Evolutionary conservation across 1,140 invertebrate species (phyloP), one percentile per base, ranked within the genome.

Genomic region (Drosophila jambulina): DNA sequence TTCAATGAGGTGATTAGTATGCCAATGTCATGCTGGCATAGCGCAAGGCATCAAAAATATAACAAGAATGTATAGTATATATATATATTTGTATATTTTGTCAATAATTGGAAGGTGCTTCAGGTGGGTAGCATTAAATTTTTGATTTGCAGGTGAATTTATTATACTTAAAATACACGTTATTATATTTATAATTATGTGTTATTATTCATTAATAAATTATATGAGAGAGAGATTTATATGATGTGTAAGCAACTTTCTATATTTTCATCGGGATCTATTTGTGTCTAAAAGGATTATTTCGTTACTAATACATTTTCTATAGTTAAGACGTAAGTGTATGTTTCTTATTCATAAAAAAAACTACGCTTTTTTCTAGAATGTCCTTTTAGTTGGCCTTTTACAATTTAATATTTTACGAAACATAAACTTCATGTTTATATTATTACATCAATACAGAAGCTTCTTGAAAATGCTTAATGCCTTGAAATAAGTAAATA

Each of bases 1-100:
- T 79, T 90, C 87, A 90, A 88, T 88, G 85, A 88, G 85, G 78
- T 84, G 75, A 72, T 90, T 81, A 81, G 70, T 77, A 87, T 81
- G 78, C 80, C 64, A 80, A 72, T 79, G 68, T 77, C 74, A 77
- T 77, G 36, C 72, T 19, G 21, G 61, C 69, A 49, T 3, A 51
- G 61, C 69, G 38, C n/a, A 34, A 56, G 64, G 60, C n/a, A 42
- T 27, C 27, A 13, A 68, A 21, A 68, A 32, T 63, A 23, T 19
- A 29, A 42, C 49, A 64, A 64, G 53, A 56, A 57, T n/a, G 21
- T 49, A 46, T 61, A 46, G 6, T 45, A 15, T 45, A n/a, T 29
- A 29, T 8, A 3, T 23, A 25, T n/a, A n/a, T n/a, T n/a, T 40
- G 38, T 60, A 42, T 40, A 62, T 69, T 43, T 54, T 62, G n/a